Base-by-base conservation (phyloP, 2,113 vertebrate genomes). In the Colossoma macropomum region DNA sequence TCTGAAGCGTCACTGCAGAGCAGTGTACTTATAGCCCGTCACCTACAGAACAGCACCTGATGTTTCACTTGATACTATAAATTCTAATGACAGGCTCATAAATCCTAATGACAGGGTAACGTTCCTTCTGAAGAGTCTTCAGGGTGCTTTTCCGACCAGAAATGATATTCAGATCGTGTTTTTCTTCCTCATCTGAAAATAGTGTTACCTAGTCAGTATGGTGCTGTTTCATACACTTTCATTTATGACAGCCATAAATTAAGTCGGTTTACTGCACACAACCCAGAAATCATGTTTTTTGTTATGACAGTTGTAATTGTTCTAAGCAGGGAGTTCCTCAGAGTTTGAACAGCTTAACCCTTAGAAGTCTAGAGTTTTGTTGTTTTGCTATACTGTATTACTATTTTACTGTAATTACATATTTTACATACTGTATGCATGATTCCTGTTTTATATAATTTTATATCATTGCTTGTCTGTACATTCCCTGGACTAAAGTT, bases 261-360 rank as follows among this genome's bases (percentile, higher is more conserved):
- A 62, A 48, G 41, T 45, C 81, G 4, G 34, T 62, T 62, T 41
- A 25, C 54, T 77, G 65, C 75, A 63, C 25, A 68, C 52, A 48
- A 30, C 34, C 28, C 62, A 56, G 48, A 70, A 83, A 83, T 83
- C 75, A 83, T 69, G 41, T 45, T 38, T 69, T 69, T 21, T 1
- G 16, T 59, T 59, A 23, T 23, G 54, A 30, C 12, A 66, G 25
- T 32, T 30, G 4, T 65, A 56, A 19, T 56, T 38, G 34, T 45
- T 45, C 1, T 45, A 45, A 45, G 34, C 34, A 38, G 34, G 34
- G 34, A 38, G 41, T 45, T 45, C 10, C 41, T 45, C 41, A 8
- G 41, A 45, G 41, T 45, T 45, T 45, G 41, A 45, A 45, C 41
- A 45, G 41, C 41, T 45, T 45, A 45, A 38, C 34, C 7, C 34